phyloP scores from a whole-genome alignment of 2,888 invertebrate genomes.

The Lasioglossum malachurum region DNA sequence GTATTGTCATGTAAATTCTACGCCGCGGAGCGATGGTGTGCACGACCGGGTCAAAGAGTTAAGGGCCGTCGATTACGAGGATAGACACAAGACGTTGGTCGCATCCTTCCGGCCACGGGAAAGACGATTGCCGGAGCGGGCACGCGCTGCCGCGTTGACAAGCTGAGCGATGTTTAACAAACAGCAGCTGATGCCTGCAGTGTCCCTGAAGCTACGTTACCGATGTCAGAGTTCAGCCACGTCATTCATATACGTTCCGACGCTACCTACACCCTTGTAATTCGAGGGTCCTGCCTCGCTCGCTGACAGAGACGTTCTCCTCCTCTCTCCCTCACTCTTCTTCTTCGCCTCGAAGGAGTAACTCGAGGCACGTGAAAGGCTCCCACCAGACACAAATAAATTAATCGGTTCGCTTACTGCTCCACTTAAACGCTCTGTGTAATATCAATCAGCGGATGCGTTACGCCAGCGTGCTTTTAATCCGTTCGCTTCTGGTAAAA shows the following conservation, averaged over 20 bases:
- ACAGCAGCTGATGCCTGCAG: conserved; percentile 75
- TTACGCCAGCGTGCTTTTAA: neutral
- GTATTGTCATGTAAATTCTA: neutral
- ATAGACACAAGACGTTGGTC: conserved; percentile 24
- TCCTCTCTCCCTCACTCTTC: neutral
- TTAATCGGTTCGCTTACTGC: conserved; percentile 2
- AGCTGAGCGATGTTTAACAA: conserved; percentile 80
- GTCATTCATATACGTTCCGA: conserved; percentile 62
- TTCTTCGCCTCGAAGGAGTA: neutral
- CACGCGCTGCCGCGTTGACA: conserved; percentile 67
- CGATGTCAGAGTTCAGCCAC: conserved; percentile 73
- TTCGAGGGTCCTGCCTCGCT: conserved; percentile 30
- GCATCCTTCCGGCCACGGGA: neutral
- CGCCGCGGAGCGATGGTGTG: neutral
- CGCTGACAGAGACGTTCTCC: conserved; percentile 10
- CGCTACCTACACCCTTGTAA: conserved; percentile 41
- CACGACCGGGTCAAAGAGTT: conserved; percentile 4
- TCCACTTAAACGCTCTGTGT: neutral
- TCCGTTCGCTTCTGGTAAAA: neutral
- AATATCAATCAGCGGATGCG: conserved; percentile 1
- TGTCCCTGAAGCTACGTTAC: conserved; percentile 71
- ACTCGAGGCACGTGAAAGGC: conserved; percentile 2
- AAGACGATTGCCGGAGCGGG: neutral
- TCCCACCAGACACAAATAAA: neutral
- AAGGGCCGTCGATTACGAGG: conserved; percentile 42